Evolutionary conservation across 2,113 vertebrate species (phyloP), one percentile per base, ranked within the genome.

Genomic region (Phylloscopus trochiloides): DNA sequence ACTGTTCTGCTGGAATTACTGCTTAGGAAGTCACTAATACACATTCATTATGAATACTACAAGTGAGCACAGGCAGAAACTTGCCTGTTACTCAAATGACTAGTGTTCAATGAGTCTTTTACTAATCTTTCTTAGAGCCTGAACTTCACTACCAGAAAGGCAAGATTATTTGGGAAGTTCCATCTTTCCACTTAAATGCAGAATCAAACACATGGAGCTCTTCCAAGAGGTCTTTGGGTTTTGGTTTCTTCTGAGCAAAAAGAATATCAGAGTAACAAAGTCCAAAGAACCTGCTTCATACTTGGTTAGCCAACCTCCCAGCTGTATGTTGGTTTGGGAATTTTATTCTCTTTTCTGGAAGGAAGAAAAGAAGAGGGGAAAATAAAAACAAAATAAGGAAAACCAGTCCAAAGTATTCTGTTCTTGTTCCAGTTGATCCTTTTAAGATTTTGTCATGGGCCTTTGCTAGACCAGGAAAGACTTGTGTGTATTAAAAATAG

Each of bases 81-180:
- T 86, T 94, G 94, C 72, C 72, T 86, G 62, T 74, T 93, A 76
- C 65, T 55, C 84, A 95, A 90, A 71, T 73, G 90, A 95, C 86
- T 92, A 75, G 40, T 15, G 59, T 57, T 91, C 83, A 74, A 73
- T 68, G 76, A 77, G 84, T 84, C 52, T 91, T 91, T 90, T 73
- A 88, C 67, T 95, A 92, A 88, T 86, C 79, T 79, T 85, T 65
- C 25, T 88, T 40, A 80, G 40, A 67, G 82, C 28, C 78, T 75
- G 31, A 86, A 76, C 36, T 93, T 85, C 67, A 72, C 28, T 93
- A 65, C 74, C 59, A 92, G 42, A 94, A 94, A 92, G 68, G 32
- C 65, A 94, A 85, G 42, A 93, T 73, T 74, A 75, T n/a, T 85
- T 95, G 88, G 28, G 45, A 90, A 54, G 73, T 82, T 88, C 91